Conservation (phyloP, 2,888 invertebrate genomes). For the Hetaerina titia region DNA sequence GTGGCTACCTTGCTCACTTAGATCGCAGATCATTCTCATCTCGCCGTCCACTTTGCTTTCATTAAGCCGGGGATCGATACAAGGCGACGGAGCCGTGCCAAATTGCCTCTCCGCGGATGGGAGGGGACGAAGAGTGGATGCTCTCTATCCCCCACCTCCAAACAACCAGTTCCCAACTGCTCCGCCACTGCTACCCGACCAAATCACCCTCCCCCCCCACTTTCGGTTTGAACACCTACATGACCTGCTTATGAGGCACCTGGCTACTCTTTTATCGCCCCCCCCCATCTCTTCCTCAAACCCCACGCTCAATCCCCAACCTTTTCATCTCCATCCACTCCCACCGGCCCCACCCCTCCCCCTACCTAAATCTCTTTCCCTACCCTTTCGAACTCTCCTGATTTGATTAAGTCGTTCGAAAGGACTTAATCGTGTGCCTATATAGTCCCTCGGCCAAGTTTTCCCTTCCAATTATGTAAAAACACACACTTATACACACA, state of each 20-base stretch:
- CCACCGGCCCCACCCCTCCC: background rate
- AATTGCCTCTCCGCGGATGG: background rate
- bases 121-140: background rate
- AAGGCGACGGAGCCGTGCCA: background rate
- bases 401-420: no score
- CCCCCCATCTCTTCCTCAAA: background rate
- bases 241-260: background rate
- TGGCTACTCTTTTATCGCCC: background rate
- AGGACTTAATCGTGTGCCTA: no score
- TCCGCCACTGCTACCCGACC: background rate
- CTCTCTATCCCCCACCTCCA: background rate
- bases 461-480: background rate
- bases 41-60: background rate
- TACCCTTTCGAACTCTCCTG: no score
- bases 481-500: background rate
- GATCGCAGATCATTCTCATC: background rate
- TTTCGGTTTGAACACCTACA: background rate
- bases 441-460: background rate
- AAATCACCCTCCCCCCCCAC: background rate
- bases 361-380: background rate
- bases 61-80: background rate
- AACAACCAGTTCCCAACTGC: background rate
- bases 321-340: background rate
- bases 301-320: background rate
- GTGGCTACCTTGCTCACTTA: background rate